Conservation (phyloP, 2,888 invertebrate genomes). For the Dorcus hopei region DNA sequence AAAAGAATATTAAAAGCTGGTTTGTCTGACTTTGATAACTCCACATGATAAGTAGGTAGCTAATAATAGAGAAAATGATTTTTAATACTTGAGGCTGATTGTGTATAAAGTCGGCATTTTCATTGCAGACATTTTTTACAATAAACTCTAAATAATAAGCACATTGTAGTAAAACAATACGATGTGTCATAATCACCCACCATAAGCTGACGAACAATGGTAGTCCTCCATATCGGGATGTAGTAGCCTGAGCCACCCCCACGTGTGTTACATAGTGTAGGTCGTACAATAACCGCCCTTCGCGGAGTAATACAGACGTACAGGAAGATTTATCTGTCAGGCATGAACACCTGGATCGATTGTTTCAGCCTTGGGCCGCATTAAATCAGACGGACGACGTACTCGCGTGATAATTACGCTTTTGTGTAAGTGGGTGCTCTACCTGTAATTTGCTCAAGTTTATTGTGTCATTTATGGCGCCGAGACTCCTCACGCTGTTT, state of each 20-base stretch:
- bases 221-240: conserved; percentile 26
- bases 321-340: conserved; percentile 20
- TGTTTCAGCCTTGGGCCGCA: conserved; percentile 3
- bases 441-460: conserved; percentile 8
- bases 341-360: conserved; percentile 16
- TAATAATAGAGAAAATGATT: too few relatives aligned
- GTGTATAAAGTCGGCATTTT: too few relatives aligned
- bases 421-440: conserved; percentile 12
- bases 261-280: conserved; percentile 24
- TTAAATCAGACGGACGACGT: conserved; percentile 7
- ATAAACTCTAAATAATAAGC: too few relatives aligned
- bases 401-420: conserved; percentile 17
- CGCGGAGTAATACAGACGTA: conserved; percentile 25
- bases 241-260: conserved; percentile 27
- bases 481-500: conserved; percentile 8
- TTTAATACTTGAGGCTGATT: too few relatives aligned
- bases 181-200: conserved; percentile 27
- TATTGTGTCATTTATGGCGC: conserved; percentile 13
- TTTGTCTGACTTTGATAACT: too few relatives aligned
- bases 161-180: conserved; percentile 21
- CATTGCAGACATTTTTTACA: too few relatives aligned
- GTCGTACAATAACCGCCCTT: conserved; percentile 27
- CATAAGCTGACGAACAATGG: conserved; percentile 24
- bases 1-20: too few relatives aligned
- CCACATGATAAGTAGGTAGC: too few relatives aligned